Evolutionary conservation across 2,888 invertebrate genomes (phyloP).

Genomic region (Theretra japonica): DNA sequence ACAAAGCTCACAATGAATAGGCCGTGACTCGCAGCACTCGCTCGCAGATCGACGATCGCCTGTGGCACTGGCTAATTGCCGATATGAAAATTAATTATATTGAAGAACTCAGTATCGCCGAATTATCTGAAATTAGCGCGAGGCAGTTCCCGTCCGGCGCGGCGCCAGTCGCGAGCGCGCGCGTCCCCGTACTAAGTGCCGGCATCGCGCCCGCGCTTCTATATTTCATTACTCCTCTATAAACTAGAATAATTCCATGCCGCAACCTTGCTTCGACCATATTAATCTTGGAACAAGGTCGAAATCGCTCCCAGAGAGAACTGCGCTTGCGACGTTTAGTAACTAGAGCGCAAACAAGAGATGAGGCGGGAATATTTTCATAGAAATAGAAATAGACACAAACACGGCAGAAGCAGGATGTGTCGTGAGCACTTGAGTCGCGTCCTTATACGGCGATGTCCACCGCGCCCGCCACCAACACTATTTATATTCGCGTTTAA

Average conservation of each 20-base stretch:
- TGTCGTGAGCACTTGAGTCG: background rate
- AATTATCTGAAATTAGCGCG: background rate
- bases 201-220: conserved; percentile 38
- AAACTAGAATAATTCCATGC: conserved; percentile 36
- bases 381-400: conserved; percentile 66
- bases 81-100: background rate
- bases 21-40: no score
- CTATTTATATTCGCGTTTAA: conserved; percentile 19
- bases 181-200: background rate
- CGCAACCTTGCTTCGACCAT: conserved; percentile 29
- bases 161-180: background rate
- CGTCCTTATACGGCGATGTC: conserved; percentile 21
- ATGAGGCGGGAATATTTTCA: conserved; percentile 73
- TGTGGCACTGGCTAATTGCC: no score
- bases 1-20: no score
- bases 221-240: conserved; percentile 50
- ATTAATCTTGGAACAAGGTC: conserved; percentile 32
- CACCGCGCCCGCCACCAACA: background rate
- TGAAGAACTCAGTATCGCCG: background rate
- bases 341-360: conserved; percentile 49
- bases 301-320: conserved; percentile 35
- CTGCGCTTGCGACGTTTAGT: conserved; percentile 43
- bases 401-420: background rate
- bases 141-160: background rate
- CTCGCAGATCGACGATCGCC: no score